phyloP scores from a whole-genome alignment of 2,888 invertebrate genomes.

The Steinernema hermaphroditum region DNA sequence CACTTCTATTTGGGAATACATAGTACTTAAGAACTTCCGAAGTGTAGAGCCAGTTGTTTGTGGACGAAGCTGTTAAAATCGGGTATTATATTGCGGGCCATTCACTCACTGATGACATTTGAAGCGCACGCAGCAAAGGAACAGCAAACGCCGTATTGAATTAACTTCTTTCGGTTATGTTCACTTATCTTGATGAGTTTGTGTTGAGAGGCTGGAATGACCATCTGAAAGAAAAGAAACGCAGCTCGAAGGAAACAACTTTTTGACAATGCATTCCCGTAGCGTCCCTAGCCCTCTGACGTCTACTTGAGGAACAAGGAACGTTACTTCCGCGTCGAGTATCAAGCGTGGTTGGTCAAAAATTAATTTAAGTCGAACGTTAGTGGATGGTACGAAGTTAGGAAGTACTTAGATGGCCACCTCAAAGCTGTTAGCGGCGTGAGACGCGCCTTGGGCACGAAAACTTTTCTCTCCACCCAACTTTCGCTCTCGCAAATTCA shows the following conservation, averaged over 20 bases:
- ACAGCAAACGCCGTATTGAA: constrained; percentile 50
- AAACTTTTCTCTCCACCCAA: constrained; percentile 18
- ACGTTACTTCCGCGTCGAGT: too few relatives aligned
- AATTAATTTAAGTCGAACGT: too few relatives aligned
- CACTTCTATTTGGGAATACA: constrained; percentile 58
- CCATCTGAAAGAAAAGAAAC: constrained; percentile 45
- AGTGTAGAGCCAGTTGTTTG: constrained; percentile 66
- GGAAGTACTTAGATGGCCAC: too few relatives aligned
- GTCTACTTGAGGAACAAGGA: too few relatives aligned
- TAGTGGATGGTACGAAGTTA: too few relatives aligned
- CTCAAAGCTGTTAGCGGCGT: too few relatives aligned
- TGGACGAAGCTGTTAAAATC: constrained; percentile 50
- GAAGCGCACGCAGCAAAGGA: constrained; percentile 49
- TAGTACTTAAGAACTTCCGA: constrained; percentile 65
- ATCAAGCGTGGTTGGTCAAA: too few relatives aligned
- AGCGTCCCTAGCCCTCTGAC: too few relatives aligned
- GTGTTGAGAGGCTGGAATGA: constrained; percentile 63
- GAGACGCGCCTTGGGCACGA: neutral
- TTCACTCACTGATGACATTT: constrained; percentile 54
- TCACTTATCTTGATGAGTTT: constrained; percentile 62
- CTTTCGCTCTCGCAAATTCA: constrained; percentile 27
- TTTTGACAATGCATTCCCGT: too few relatives aligned
- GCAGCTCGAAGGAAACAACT: too few relatives aligned
- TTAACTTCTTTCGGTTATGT: constrained; percentile 52
- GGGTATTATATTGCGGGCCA: neutral